Evolutionary conservation across 2,888 invertebrate species (phyloP).

Genomic region (Rhopalosiphum nymphaeae): DNA sequence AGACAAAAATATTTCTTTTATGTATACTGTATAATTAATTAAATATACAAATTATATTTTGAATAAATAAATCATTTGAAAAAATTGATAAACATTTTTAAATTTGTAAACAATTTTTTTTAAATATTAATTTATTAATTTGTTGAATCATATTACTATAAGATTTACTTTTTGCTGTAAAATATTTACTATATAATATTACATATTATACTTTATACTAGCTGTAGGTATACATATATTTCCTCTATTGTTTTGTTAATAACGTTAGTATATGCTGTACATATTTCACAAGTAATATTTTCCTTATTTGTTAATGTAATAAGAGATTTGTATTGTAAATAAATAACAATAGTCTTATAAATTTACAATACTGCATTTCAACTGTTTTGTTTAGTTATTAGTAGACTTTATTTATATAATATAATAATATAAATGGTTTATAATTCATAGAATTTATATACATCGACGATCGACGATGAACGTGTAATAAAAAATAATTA

Average conservation of each 20-base stretch:
- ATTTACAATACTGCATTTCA: neutral
- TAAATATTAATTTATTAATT: neutral
- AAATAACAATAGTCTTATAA: neutral
- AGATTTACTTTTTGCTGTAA: neutral
- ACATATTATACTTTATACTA: neutral
- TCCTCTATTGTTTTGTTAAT: neutral
- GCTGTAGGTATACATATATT: neutral
- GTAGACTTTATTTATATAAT: neutral
- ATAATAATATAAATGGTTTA: neutral
- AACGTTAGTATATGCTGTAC: neutral
- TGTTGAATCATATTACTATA: neutral
- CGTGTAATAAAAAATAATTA: neutral
- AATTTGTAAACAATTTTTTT: neutral
- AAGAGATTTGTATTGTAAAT: neutral
- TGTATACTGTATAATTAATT: neutral
- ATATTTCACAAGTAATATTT: neutral
- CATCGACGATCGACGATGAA: neutral
- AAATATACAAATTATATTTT: neutral
- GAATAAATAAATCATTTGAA: neutral
- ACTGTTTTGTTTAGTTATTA: neutral
- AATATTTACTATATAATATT: neutral
- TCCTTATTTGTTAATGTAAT: neutral
- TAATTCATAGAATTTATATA: neutral
- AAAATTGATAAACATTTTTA: neutral
- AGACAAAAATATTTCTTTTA: neutral